phyloP scores from a whole-genome alignment of 2,113 vertebrate species.

The Sakesphorus luctuosus region DNA sequence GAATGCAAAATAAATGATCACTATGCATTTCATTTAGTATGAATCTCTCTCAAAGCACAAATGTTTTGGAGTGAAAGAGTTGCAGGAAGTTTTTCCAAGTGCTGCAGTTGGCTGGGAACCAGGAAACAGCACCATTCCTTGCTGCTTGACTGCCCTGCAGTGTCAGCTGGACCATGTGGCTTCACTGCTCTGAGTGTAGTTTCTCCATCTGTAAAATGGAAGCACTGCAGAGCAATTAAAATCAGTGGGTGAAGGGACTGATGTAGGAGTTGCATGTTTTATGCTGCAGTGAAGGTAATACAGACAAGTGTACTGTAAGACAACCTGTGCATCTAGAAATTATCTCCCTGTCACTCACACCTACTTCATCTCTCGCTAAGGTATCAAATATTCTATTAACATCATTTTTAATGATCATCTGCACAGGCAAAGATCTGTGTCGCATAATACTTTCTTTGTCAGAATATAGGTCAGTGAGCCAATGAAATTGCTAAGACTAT shows the following conservation, averaged over 20 bases:
- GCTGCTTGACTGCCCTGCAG: background rate
- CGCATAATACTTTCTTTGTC: background rate
- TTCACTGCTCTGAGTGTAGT: background rate
- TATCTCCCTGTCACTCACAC: background rate
- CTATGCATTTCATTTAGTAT: background rate
- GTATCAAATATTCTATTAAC: background rate
- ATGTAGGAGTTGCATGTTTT: background rate
- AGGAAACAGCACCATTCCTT: background rate
- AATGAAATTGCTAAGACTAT: slow-evolving; percentile 4
- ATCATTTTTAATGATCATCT: background rate
- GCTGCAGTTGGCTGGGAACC: background rate
- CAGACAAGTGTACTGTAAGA: background rate
- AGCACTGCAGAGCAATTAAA: slow-evolving; percentile 9
- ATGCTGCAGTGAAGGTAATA: background rate
- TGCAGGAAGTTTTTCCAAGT: background rate
- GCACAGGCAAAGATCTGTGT: slow-evolving; percentile 21
- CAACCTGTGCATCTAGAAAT: background rate
- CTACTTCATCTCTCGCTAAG: slow-evolving; percentile 14
- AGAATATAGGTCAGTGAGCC: slow-evolving; percentile 12
- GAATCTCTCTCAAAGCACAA: background rate
- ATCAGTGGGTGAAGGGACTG: background rate
- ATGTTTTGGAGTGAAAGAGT: background rate
- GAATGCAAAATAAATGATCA: background rate
- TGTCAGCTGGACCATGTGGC: background rate
- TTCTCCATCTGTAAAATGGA: slow-evolving; percentile 28